A percentile compares a stretch with the other conserved stretches of the same genome.
These are phyloP conservation scores for Drosophila birchii DNA, from an alignment of 2,888 invertebrate species.

Conservation along the genomic window DNA sequence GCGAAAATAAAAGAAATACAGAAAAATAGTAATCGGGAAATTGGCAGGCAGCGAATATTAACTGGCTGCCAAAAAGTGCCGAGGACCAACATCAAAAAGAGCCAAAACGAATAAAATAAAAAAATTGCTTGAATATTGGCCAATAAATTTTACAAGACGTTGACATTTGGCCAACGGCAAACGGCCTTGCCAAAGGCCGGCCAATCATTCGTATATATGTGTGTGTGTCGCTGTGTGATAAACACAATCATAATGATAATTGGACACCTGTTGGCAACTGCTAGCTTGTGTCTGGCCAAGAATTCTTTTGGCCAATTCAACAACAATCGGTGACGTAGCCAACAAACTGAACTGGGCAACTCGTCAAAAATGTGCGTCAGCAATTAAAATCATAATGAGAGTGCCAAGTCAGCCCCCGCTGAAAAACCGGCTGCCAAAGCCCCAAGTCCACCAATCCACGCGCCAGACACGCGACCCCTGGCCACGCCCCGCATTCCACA, in stretches of 20 bases:
- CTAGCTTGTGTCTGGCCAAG: conserved; percentile 67
- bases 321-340: conserved; percentile 74
- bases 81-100: conserved; percentile 29
- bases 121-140: conserved; percentile 72
- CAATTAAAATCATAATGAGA: conserved; percentile 81
- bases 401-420: conserved; percentile 57
- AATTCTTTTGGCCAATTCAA: conserved; percentile 71
- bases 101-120: conserved; percentile 1
- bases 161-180: conserved; percentile 66
- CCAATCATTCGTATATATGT: conserved; percentile 64
- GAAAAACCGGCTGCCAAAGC: conserved; percentile 37
- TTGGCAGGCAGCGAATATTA: conserved; percentile 76
- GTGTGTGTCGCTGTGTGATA: conserved; percentile 30
- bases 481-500: conserved; percentile 40
- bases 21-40: conserved; percentile 58
- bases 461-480: conserved; percentile 38
- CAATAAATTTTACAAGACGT: conserved; percentile 78
- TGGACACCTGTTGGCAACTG: conserved; percentile 73
- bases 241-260: conserved; percentile 67
- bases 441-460: conserved; percentile 32
- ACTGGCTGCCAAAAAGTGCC: conserved; percentile 76
- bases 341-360: conserved; percentile 79
- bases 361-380: conserved; percentile 82
- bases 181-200: conserved; percentile 55
- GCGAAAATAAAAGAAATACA: conserved; percentile 37